phyloP scores from a whole-genome alignment of 2,113 vertebrate genomes.

The Sinocyclocheilus anophthalmus region DNA sequence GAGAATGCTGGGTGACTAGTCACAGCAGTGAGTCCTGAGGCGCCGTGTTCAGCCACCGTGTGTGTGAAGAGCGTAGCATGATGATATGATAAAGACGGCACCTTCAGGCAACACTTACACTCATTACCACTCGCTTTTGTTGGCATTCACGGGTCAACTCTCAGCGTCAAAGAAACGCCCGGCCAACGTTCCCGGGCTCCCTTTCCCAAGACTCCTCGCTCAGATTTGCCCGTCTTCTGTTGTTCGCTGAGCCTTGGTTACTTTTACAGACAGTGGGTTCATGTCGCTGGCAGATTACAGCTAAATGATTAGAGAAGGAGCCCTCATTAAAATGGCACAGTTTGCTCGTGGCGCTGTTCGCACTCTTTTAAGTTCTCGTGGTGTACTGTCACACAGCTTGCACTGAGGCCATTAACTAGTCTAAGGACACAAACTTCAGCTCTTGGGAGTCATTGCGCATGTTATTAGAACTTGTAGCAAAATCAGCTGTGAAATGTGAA shows the following conservation, averaged over 20 bases:
- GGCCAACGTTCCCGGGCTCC: background rate
- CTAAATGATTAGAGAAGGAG: conserved; percentile 41
- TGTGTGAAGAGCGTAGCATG: conserved; percentile 5
- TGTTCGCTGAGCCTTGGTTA: conserved; percentile 32
- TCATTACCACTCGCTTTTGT: conserved; percentile 50
- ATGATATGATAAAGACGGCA: conserved; percentile 41
- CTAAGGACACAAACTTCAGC: conserved; percentile 22
- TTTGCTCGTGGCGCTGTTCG: conserved; percentile 31
- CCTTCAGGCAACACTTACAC: conserved; percentile 41
- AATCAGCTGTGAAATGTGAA: background rate
- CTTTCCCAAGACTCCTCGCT: conserved; percentile 2
- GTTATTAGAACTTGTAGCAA: conserved; percentile 7
- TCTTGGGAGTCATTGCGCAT: conserved; percentile 32
- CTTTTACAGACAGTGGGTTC: conserved; percentile 19
- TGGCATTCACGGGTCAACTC: conserved; percentile 26
- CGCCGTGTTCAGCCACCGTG: background rate
- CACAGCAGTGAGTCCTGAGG: background rate
- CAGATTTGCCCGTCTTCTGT: conserved; percentile 12
- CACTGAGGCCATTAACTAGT: conserved; percentile 16
- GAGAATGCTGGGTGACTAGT: background rate
- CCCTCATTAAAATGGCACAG: conserved; percentile 48
- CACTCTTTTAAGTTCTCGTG: conserved; percentile 33
- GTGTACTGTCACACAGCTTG: conserved; percentile 39
- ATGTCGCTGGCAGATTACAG: conserved; percentile 25
- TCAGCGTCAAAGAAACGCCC: conserved; percentile 2